Evolutionary conservation across 1,140 invertebrate species (phyloP).

Genomic region (Ditylenchus dipsaci): DNA sequence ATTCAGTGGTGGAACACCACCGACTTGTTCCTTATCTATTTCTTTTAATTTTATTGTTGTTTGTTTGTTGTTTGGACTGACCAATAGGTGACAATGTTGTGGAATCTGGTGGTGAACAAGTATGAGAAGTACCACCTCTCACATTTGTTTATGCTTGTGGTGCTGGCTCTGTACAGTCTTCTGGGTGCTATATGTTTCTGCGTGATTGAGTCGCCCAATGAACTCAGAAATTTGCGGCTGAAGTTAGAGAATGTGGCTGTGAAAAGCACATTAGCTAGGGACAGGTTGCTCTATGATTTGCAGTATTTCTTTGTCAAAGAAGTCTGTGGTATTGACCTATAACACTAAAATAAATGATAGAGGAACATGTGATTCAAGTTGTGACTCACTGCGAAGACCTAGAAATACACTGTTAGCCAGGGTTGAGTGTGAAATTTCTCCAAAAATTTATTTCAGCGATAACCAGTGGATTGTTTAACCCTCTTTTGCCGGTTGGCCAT

Average conservation of each 20-base stretch:
- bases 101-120: slow-evolving; percentile 22
- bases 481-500: no score
- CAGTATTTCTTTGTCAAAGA: slow-evolving; percentile 24
- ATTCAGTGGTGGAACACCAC: no score
- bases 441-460: no score
- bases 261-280: slow-evolving; percentile 3
- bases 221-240: slow-evolving; percentile 5
- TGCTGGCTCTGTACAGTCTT: slow-evolving; percentile 27
- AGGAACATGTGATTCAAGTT: background rate
- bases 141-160: slow-evolving; percentile 32
- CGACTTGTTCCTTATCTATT: no score
- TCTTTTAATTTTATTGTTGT: no score
- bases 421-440: no score
- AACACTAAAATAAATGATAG: background rate
- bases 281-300: slow-evolving; percentile 20
- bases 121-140: slow-evolving; percentile 35
- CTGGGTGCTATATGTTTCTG: slow-evolving; percentile 33
- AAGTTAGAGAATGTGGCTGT: background rate
- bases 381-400: no score
- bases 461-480: no score
- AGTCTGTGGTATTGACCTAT: background rate
- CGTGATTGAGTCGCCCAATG: slow-evolving; percentile 21
- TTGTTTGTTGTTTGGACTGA: background rate
- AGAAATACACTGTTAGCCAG: no score
- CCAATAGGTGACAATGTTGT: slow-evolving; percentile 25